These are phyloP conservation scores for Cavia aperea DNA, from an alignment of 2,113 vertebrate genomes.

Conservation along the genomic window DNA sequence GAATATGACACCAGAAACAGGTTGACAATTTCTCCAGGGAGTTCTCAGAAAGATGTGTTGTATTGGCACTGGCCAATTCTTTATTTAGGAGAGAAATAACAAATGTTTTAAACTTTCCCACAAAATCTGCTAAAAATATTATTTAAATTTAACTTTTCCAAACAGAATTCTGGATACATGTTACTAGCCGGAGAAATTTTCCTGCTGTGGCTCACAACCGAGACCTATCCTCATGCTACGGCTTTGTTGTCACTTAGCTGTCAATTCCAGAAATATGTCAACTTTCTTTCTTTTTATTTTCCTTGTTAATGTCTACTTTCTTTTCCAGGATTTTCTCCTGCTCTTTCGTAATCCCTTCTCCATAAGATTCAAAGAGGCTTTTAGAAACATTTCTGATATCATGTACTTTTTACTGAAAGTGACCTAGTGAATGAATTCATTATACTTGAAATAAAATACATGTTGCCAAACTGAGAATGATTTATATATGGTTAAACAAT, in stretches of 20 bases:
- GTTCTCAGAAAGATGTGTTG: not conserved
- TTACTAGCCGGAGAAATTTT: not conserved
- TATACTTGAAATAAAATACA: not conserved
- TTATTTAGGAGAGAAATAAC: not conserved
- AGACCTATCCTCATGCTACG: fast-evolving
- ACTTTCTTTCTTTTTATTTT: not conserved
- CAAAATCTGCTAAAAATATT: not conserved
- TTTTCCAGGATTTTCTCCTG: not conserved
- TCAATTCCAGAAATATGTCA: too few species aligned
- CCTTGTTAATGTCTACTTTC: not conserved
- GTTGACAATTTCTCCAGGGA: not conserved
- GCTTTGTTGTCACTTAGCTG: not conserved
- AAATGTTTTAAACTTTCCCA: not conserved
- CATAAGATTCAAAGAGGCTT: not conserved
- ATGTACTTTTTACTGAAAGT: not conserved
- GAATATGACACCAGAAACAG: not conserved
- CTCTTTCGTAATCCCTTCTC: not conserved
- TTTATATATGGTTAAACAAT: not conserved
- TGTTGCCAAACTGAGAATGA: not conserved
- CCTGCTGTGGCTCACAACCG: not conserved
- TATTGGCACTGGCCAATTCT: not conserved
- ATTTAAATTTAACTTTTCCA: not conserved
- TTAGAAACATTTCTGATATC: not conserved
- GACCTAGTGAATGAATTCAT: not conserved
- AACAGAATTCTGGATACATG: not conserved